Percentiles rank a stretch among this genome's conserved stretches.
These are phyloP conservation scores for Tenebrio molitor DNA, from an alignment of 1,140 invertebrate species.

Conservation along the genomic window DNA sequence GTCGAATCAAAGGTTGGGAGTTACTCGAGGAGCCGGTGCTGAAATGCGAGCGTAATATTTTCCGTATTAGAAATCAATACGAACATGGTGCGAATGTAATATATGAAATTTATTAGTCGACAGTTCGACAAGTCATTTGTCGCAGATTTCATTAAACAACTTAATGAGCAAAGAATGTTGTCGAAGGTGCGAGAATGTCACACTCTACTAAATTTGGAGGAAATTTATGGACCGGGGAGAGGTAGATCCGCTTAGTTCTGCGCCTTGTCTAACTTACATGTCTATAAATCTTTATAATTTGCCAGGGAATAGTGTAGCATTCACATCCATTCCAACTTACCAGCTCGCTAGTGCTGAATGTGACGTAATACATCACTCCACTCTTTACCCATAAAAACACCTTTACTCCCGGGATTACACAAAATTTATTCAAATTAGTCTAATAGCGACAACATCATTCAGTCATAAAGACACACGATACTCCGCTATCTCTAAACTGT, in stretches of 20 bases:
- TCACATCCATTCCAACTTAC: slow-evolving; percentile 53
- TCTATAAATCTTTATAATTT: slow-evolving; percentile 60
- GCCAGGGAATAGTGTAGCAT: slow-evolving; percentile 54
- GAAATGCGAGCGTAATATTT: background rate
- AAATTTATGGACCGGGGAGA: slow-evolving; percentile 55
- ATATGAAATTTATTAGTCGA: slow-evolving; percentile 42
- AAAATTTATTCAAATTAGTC: slow-evolving; percentile 55
- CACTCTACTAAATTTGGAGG: slow-evolving; percentile 58
- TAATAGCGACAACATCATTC: slow-evolving; percentile 45
- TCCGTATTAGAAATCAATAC: slow-evolving; percentile 34
- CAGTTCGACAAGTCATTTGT: slow-evolving; percentile 46
- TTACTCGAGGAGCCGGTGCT: background rate
- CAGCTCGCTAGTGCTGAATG: slow-evolving; percentile 52
- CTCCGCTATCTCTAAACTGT: slow-evolving; percentile 35
- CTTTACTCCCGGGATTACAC: slow-evolving; percentile 50
- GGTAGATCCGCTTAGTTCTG: slow-evolving; percentile 47
- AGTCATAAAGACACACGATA: slow-evolving; percentile 21
- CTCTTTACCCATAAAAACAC: slow-evolving; percentile 54
- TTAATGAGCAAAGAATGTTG: slow-evolving; percentile 53
- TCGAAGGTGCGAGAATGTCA: slow-evolving; percentile 53
- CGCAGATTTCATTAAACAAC: slow-evolving; percentile 52
- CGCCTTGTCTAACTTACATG: slow-evolving; percentile 55
- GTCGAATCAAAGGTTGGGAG: background rate
- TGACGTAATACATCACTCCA: slow-evolving; percentile 55
- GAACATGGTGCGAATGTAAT: slow-evolving; percentile 38